These are phyloP conservation scores for Eupithecia centaureata DNA, from an alignment of 2,888 invertebrate genomes.

Conservation along the genomic window DNA sequence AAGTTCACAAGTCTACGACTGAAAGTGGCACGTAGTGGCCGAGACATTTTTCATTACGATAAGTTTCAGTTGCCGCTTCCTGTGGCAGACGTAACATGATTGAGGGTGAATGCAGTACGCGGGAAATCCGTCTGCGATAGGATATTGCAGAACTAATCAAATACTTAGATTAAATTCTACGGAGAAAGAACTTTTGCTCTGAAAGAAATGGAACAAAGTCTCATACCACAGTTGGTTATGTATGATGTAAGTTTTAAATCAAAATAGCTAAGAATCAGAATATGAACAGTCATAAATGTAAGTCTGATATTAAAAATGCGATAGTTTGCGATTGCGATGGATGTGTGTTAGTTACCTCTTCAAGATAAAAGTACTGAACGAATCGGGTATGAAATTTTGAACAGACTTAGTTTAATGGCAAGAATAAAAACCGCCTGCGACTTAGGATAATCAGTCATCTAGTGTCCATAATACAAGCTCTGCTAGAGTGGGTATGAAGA, in stretches of 20 bases:
- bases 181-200: conserved; percentile 2
- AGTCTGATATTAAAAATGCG: no score
- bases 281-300: no score
- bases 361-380: no score
- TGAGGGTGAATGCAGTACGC: conserved; percentile 23
- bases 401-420: no score
- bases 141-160: conserved; percentile 26
- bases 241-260: background rate
- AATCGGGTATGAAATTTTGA: no score
- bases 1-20: conserved; percentile 16
- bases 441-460: no score
- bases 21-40: conserved; percentile 37
- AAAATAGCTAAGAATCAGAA: background rate
- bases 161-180: conserved; percentile 21
- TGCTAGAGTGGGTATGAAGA: no score
- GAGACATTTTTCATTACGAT: conserved; percentile 57
- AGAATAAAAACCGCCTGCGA: no score
- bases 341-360: no score
- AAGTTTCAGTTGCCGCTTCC: conserved; percentile 44
- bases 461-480: no score
- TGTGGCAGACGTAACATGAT: conserved; percentile 38
- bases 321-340: no score
- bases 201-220: background rate
- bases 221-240: background rate
- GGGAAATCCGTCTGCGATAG: conserved; percentile 20